Evolutionary conservation across 2,888 invertebrate genomes (phyloP).

Genomic region (Leptinotarsa peninsularis): DNA sequence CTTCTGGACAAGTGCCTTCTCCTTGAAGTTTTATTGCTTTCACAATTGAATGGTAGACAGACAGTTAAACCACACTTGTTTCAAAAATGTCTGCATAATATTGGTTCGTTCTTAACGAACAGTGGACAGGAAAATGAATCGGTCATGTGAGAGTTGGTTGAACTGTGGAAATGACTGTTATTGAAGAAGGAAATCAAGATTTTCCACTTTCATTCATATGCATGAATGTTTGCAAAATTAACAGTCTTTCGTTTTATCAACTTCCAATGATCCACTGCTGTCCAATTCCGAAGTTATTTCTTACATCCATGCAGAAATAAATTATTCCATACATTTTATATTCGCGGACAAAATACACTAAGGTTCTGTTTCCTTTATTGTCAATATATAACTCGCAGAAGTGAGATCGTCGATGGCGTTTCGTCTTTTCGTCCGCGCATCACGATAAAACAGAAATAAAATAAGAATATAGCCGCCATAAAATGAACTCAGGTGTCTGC

Average conservation of each 20-base stretch:
- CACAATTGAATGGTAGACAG: no score
- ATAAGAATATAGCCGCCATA: conserved; percentile 59
- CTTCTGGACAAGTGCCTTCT: no score
- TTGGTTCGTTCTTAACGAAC: no score
- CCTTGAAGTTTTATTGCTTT: no score
- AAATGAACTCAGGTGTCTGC: conserved; percentile 60
- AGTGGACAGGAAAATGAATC: no score
- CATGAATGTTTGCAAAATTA: neutral
- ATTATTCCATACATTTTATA: conserved; percentile 67
- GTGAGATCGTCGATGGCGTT: conserved; percentile 42
- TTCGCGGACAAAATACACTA: conserved; percentile 63
- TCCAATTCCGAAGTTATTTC: conserved; percentile 10
- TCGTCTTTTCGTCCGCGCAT: conserved; percentile 51
- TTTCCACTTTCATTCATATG: neutral
- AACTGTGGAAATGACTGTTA: no score
- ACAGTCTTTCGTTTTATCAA: neutral
- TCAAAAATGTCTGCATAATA: no score
- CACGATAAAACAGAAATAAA: conserved; percentile 60
- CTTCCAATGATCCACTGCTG: conserved; percentile 1
- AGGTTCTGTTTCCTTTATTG: conserved; percentile 62
- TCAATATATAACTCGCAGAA: conserved; percentile 55
- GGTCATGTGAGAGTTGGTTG: no score
- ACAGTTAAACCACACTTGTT: no score
- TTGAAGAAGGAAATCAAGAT: neutral
- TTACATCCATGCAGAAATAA: conserved; percentile 56